Conservation (phyloP, 1,140 invertebrate species). For the honey bee (Apis mellifera) region DNA sequence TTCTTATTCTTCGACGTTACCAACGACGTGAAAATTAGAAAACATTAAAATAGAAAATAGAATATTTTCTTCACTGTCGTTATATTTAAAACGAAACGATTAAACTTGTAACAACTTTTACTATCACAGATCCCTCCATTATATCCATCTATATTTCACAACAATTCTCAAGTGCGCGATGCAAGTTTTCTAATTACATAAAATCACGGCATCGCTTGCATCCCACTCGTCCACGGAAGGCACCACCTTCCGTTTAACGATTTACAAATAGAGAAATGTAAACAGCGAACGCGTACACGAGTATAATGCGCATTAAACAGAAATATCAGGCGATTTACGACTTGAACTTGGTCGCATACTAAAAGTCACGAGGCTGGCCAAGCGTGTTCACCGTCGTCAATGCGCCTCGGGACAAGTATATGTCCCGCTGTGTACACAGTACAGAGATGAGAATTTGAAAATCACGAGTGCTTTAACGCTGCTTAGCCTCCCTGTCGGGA, state of each 20-base stretch:
- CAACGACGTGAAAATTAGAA: too few species aligned
- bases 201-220: background rate
- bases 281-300: background rate
- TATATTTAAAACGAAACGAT: too few species aligned
- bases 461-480: slow-evolving; percentile 22
- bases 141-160: background rate
- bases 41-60: too few species aligned
- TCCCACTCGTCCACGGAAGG: too few species aligned
- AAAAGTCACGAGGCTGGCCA: slow-evolving; percentile 1
- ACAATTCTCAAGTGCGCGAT: background rate
- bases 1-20: too few species aligned
- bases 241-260: background rate
- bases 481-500: slow-evolving; percentile 5
- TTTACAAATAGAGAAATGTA: slow-evolving; percentile 8
- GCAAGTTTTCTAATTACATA: background rate
- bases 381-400: slow-evolving; percentile 4
- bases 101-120: background rate
- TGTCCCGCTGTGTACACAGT: slow-evolving; percentile 31
- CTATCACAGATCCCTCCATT: background rate
- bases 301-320: background rate
- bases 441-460: slow-evolving; percentile 23
- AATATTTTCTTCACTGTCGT: too few species aligned
- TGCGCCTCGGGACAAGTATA: background rate
- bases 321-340: background rate
- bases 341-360: background rate